phyloP scores from a whole-genome alignment of 2,797 vertebrate genomes.

The Melanotaenia pygmaea region DNA sequence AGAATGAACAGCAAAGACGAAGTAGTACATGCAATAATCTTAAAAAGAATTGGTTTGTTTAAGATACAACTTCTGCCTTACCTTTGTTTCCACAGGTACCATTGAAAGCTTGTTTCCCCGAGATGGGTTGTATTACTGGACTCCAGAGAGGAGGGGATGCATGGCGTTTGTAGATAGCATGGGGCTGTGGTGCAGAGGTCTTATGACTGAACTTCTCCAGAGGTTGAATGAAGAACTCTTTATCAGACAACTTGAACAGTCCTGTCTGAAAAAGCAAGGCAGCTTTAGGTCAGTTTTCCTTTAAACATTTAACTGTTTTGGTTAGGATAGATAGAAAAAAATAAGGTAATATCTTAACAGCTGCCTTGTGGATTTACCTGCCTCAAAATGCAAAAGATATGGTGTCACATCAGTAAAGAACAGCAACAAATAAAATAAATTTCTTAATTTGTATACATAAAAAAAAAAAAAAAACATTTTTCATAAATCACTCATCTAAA shows the following conservation, averaged over 20 bases:
- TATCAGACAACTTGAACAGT: conserved; percentile 87
- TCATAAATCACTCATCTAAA: not conserved
- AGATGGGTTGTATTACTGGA: conserved; percentile 55
- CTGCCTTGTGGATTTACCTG: too few species aligned
- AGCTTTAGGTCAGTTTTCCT: not conserved
- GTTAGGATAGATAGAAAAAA: not conserved
- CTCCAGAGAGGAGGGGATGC: conserved; percentile 31
- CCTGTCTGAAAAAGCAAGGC: conserved; percentile 84
- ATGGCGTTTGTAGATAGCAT: conserved; percentile 90
- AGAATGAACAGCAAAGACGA: not conserved
- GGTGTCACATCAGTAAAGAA: not conserved
- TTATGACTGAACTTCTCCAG: conserved; percentile 66
- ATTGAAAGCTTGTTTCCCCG: conserved; percentile 51
- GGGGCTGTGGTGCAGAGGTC: conserved; percentile 80
- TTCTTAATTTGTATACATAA: too few species aligned
- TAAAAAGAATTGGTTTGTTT: not conserved
- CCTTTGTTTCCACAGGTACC: conserved; percentile 86
- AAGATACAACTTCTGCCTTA: conserved; percentile 53
- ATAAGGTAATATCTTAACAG: not conserved
- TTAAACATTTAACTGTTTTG: not conserved
- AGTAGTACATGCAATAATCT: not conserved
- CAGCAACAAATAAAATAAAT: too few species aligned
- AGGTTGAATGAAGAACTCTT: conserved; percentile 95
- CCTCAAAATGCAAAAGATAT: not conserved
- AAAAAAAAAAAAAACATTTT: too few species aligned